Evolutionary conservation across 2,113 vertebrate species (phyloP), one percentile per base, ranked within the genome.

Genomic region (Sinocyclocheilus rhinocerous): DNA sequence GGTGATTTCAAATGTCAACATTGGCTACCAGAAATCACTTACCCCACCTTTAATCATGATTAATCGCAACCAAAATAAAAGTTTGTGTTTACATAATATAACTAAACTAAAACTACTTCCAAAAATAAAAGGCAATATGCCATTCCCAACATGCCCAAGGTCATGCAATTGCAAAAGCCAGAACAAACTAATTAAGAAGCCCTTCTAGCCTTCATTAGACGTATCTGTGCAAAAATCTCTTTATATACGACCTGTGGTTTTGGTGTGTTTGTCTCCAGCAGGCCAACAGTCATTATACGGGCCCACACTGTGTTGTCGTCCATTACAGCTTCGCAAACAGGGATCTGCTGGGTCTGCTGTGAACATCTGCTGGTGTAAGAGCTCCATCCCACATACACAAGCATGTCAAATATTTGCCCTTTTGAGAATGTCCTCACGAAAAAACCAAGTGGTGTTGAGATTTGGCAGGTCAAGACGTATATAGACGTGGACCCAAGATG

Each of bases 371-470:
- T 57, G 50, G 76, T 36, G 24, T 22, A 52, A 78, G 76, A 6
- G 50, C 50, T 78, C 12, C 77, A 80, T 80, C 77, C 59, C 57
- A 63, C 29, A 39, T n/a, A 61, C 18, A 24, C 45, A 4, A 50
- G 6, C n/a, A 79, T 39, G 20, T 26, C 57, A 61, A 63, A 81
- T 81, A 26, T 63, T 81, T 81, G 57, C 78, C 39, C 36, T 80
- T 80, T 80, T 8, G 57, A 63, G 57, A 13, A 4, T 11, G 22
- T 36, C 22, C 22, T 65, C 22, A 11, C 36, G 39, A 33, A 81
- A 65, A 63, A 80, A 80, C 77, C 36, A 57, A 78, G 76, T 33
- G 50, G 33, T 39, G 57, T 18, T 2, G 12, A 42, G 36, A 80
- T 18, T 0, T 45, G 59, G 39, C 78, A 42, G 36, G 77, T 80